A percentile compares a stretch with the other conserved stretches of the same genome.
These are phyloP conservation scores for Agrotis puta DNA, from an alignment of 2,888 invertebrate species.

Conservation along the genomic window DNA sequence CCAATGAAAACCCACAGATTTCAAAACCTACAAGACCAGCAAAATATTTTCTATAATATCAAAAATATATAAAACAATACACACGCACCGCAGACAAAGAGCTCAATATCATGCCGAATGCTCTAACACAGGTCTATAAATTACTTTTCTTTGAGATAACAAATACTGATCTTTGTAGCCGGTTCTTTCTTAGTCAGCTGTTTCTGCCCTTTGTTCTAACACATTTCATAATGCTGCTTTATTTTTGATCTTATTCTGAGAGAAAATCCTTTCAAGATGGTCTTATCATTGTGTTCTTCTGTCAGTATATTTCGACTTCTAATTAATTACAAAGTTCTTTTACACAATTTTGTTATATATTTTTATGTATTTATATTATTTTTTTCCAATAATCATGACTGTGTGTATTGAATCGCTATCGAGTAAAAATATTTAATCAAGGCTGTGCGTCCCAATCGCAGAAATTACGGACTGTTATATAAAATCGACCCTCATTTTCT, in stretches of 20 bases:
- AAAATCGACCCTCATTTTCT: no score
- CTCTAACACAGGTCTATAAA: slow-evolving; percentile 33
- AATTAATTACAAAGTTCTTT: not conserved
- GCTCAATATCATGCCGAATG: slow-evolving; percentile 26
- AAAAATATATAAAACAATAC: slow-evolving; percentile 33
- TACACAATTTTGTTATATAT: no score
- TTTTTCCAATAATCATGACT: no score
- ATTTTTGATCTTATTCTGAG: slow-evolving; percentile 2
- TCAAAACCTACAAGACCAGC: not conserved
- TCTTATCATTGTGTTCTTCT: not conserved
- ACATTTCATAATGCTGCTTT: slow-evolving; percentile 36
- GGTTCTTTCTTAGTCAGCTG: slow-evolving; percentile 40
- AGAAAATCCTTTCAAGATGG: slow-evolving; percentile 8
- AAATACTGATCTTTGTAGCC: slow-evolving; percentile 39
- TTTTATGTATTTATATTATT: no score
- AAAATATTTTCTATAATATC: slow-evolving; percentile 4
- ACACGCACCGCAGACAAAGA: slow-evolving; percentile 28
- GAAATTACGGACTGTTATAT: no score
- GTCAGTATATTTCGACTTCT: not conserved
- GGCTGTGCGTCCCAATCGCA: no score
- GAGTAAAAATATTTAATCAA: no score
- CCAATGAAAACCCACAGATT: not conserved
- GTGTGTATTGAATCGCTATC: no score
- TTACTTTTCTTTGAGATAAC: slow-evolving; percentile 41
- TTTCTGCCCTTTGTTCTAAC: slow-evolving; percentile 37